phyloP scores from a whole-genome alignment of 2,797 vertebrate species.

The Mus spretus region DNA sequence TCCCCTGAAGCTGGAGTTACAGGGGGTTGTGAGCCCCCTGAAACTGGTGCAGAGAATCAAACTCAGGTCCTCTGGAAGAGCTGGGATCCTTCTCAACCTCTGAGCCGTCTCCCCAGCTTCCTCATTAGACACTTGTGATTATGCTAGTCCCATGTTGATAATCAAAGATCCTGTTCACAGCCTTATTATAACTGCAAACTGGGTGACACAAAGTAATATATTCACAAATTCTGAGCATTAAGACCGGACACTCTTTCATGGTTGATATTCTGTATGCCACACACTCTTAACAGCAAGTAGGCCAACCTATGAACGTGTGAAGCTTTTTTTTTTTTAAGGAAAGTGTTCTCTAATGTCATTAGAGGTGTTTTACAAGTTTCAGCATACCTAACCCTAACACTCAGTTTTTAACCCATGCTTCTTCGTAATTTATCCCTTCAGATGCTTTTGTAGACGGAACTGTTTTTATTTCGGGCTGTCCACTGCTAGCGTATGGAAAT shows the following conservation, averaged over 20 bases:
- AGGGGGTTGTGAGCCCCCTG: not conserved
- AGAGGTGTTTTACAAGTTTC: conserved; percentile 36
- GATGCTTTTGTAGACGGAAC: not conserved
- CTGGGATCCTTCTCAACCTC: not conserved
- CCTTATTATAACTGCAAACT: not conserved
- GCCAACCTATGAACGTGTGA: not conserved
- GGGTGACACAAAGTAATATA: not conserved
- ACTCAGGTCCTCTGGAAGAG: not conserved
- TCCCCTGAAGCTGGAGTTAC: not conserved
- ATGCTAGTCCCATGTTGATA: not conserved
- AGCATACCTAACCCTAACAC: not conserved
- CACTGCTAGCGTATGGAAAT: not conserved
- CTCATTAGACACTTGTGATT: not conserved
- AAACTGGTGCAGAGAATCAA: not conserved
- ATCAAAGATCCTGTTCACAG: not conserved
- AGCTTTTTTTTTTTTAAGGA: not conserved
- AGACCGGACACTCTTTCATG: not conserved
- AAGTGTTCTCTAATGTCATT: conserved; percentile 23
- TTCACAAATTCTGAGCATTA: not conserved
- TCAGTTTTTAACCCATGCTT: not conserved
- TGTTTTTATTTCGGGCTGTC: not conserved
- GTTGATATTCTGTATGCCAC: not conserved
- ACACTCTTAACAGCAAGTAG: not conserved
- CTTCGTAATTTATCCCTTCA: not conserved
- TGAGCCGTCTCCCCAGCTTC: not conserved